phyloP scores from a whole-genome alignment of 2,888 invertebrate species.

The Acanthosepion esculentum region DNA sequence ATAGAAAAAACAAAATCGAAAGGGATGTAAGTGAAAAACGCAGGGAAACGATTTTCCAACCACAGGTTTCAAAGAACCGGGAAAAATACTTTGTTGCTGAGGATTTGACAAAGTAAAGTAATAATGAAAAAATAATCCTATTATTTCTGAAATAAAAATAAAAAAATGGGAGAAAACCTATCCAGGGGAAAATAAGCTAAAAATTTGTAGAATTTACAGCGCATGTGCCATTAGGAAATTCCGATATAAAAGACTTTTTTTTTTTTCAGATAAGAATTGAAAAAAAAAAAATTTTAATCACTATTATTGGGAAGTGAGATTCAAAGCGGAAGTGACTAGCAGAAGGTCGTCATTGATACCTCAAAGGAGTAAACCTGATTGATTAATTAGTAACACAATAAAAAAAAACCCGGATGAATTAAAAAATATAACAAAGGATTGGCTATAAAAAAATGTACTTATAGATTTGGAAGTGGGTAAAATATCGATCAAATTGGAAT shows the following conservation, averaged over 20 bases:
- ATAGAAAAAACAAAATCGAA: too few relatives aligned
- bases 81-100: neutral
- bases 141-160: neutral
- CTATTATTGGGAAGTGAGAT: neutral
- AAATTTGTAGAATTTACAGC: neutral
- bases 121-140: neutral
- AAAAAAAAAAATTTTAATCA: neutral
- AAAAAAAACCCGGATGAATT: too few relatives aligned
- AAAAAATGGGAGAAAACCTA: neutral
- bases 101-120: neutral
- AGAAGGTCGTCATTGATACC: neutral
- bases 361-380: neutral
- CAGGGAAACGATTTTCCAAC: neutral
- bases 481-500: too few relatives aligned
- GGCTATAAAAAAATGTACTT: too few relatives aligned
- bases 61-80: neutral
- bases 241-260: neutral
- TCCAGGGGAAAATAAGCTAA: neutral
- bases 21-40: too few relatives aligned
- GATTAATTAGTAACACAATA: neutral
- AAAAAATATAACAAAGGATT: too few relatives aligned
- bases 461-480: too few relatives aligned
- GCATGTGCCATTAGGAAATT: neutral
- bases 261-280: neutral
- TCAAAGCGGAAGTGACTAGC: neutral